Conservation (phyloP, 2,113 vertebrate genomes). For the Amblyopsis rosae region DNA sequence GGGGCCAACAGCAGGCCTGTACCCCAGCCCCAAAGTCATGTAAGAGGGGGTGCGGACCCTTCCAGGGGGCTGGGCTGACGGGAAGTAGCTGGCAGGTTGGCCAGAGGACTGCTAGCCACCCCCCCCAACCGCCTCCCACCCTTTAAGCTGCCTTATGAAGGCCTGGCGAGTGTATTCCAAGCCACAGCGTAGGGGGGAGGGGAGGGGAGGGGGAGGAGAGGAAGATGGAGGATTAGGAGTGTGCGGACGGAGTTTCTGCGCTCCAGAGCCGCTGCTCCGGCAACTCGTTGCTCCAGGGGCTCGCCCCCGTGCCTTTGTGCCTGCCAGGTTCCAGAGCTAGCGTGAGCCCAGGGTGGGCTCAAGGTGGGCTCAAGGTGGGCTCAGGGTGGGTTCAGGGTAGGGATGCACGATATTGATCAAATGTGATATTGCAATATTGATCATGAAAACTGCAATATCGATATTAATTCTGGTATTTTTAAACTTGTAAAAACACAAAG, state of each 20-base stretch:
- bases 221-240: conserved; percentile 2
- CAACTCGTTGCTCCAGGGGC: too few relatives aligned
- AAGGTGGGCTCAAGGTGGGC: too few relatives aligned
- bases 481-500: too few relatives aligned
- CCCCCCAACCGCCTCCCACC: conserved; percentile 36
- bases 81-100: conserved; percentile 66
- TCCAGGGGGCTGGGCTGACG: conserved; percentile 73
- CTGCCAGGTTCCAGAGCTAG: too few relatives aligned
- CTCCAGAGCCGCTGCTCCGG: too few relatives aligned
- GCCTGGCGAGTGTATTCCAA: conserved; percentile 53
- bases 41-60: conserved; percentile 53
- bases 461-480: too few relatives aligned
- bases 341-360: too few relatives aligned
- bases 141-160: conserved; percentile 63
- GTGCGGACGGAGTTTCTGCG: background rate
- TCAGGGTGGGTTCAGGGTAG: too few relatives aligned
- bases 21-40: conserved; percentile 21
- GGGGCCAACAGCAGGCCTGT: conserved; percentile 1
- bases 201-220: conserved; percentile 12
- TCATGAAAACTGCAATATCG: too few relatives aligned
- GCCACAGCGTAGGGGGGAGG: conserved; percentile 28
- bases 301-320: too few relatives aligned
- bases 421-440: too few relatives aligned
- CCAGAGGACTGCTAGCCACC: conserved; percentile 45
- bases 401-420: too few relatives aligned